These are phyloP conservation scores for Cerceris ruficornis DNA, from an alignment of 2,888 invertebrate species.

Conservation along the genomic window DNA sequence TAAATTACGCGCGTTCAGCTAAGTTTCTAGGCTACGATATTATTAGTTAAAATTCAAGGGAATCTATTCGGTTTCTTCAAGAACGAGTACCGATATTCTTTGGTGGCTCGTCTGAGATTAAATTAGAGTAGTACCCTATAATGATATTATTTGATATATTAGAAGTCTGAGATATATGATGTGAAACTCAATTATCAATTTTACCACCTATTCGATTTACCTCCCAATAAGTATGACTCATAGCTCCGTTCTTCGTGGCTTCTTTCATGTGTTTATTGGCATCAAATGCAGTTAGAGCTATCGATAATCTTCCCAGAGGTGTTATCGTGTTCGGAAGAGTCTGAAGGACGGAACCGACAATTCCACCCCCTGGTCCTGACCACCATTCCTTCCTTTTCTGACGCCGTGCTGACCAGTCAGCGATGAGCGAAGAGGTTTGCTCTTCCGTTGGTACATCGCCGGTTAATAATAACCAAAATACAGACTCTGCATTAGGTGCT, in stretches of 20 bases:
- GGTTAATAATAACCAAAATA: conserved; percentile 76
- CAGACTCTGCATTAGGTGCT: conserved; percentile 75
- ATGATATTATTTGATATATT: too few species aligned
- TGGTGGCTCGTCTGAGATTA: too few species aligned
- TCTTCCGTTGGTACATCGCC: conserved; percentile 75
- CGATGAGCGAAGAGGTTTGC: conserved; percentile 72
- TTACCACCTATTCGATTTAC: conserved; percentile 52
- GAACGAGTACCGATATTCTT: too few species aligned
- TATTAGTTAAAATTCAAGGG: too few species aligned
- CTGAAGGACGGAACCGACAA: conserved; percentile 63
- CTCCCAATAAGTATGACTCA: conserved; percentile 73
- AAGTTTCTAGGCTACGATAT: too few species aligned
- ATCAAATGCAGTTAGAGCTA: conserved; percentile 70
- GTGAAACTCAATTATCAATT: background rate
- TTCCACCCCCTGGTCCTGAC: conserved; percentile 65
- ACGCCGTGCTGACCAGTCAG: conserved; percentile 73
- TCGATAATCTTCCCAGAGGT: conserved; percentile 69
- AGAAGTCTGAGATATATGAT: background rate
- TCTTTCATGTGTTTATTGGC: conserved; percentile 59
- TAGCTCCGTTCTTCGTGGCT: conserved; percentile 49
- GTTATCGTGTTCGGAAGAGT: conserved; percentile 67
- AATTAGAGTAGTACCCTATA: too few species aligned
- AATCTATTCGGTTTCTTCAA: too few species aligned
- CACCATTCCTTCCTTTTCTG: conserved; percentile 69
- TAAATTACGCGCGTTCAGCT: too few species aligned